phyloP scores from a whole-genome alignment of 2,888 invertebrate genomes.

The Encarsia formosa region DNA sequence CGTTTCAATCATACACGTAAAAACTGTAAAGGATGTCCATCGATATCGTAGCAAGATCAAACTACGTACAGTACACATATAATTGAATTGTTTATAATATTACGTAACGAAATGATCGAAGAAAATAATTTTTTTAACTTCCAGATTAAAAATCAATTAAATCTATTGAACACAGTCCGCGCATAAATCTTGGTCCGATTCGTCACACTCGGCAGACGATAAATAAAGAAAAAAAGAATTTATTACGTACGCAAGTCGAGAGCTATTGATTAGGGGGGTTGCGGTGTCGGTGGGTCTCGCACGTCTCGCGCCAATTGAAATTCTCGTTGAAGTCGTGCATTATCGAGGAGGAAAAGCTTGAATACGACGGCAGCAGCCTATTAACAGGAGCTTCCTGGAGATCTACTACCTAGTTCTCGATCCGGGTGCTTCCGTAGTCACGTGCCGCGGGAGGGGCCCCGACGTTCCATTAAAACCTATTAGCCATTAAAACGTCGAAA shows the following conservation, averaged over 20 bases:
- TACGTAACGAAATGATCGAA: no score
- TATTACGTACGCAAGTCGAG: neutral
- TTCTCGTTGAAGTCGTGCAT: conserved; percentile 13
- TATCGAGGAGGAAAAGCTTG: conserved; percentile 1
- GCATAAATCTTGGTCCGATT: neutral
- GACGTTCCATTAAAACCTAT: conserved; percentile 42
- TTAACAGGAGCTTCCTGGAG: conserved; percentile 21
- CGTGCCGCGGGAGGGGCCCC: conserved; percentile 17
- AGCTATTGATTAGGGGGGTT: neutral
- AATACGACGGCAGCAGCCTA: conserved; percentile 14
- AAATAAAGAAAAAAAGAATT: neutral
- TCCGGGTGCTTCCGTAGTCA: conserved; percentile 21
- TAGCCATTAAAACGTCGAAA: conserved; percentile 44
- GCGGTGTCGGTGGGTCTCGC: neutral
- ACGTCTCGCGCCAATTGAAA: conserved; percentile 13
- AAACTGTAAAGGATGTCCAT: no score
- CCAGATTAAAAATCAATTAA: no score
- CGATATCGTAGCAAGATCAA: no score
- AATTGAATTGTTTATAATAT: no score
- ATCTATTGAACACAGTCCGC: neutral
- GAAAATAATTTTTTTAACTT: no score
- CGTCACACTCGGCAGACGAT: neutral
- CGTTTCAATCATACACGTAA: no score
- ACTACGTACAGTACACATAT: no score
- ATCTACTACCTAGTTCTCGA: conserved; percentile 7